Evolutionary conservation across 2,797 vertebrate genomes (phyloP), one percentile per base, ranked within the genome.

Genomic region (Periophthalmus magnuspinnatus): DNA sequence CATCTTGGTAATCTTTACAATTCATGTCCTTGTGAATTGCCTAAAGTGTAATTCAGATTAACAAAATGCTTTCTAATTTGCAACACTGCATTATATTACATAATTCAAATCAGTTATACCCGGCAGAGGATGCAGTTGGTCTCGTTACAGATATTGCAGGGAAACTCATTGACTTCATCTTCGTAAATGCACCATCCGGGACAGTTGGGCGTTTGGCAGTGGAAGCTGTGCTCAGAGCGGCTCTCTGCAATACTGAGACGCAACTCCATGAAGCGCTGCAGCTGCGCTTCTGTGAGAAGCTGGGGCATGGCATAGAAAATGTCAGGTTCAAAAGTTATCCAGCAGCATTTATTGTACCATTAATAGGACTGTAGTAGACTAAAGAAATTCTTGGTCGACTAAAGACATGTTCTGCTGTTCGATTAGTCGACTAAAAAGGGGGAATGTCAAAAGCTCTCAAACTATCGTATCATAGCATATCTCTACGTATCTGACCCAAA

Each of bases 101-200:
- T 22, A 5, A 55, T 22, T 55, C 22, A 55, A 11, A 22, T 13
- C 0, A 13, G 28, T 57, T 16, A 5, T 81, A 96, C 96, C 94
- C 95, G 95, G 91, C 96, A 97, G 61, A 95, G 91, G 19, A 97
- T 89, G 81, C 96, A 97, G 90, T 95, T 97, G 69, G 79, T 79
- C 14, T 91, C 80, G 0, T 45, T 0, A 60, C 96, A 97, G 80
- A 95, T 92, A 0, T 93, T 88, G 19, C 96, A 97, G 36, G 28
- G 19, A 56, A 96, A 97, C 82, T 94, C 90, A 0, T 97, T 92
- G 77, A 96, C 95, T 1, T 95, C 94, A 0, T 96, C 96, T 89
- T 96, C 96, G 5, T 95, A 95, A 91, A 96, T 93, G 84, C 96
- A 97, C 96, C 96, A 97, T 1, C 95, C 95, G 24, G 84, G 85